Evolutionary conservation across 2,888 invertebrate species (phyloP), one percentile per base, ranked within the genome.

Genomic region (Fabriciana adippe): DNA sequence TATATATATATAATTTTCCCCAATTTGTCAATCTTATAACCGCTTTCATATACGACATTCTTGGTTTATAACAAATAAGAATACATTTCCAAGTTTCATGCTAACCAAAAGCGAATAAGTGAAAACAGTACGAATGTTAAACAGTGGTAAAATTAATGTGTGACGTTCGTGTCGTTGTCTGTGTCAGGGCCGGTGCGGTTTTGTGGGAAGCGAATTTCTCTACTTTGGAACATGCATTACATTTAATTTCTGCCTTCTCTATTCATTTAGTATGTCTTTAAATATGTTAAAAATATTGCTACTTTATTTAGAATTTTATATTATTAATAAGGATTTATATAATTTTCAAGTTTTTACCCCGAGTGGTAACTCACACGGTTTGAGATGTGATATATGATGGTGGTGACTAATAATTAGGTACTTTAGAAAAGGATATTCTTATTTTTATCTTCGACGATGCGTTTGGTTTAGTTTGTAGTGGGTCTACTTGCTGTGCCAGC

Each of bases 131-230:
- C 51, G 51, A 51, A 61, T 61, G 51, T 41, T 60, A 45, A 66
- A 55, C 60, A 50, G 66, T 35, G 41, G 16, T 53, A 48, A 66
- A 66, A 59, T 65, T 59, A 65, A 66, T 61, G 66, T 66, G 48
- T 54, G 66, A 61, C 66, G 50, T 66, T 55, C 55, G 48, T 50
- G 35, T 48, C 41, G 41, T 60, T 66, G 66, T 61, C 55, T 48
- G n/a, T 61, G 60, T 66, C 60, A 66, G 66, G 55, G 59, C 18
- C 45, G 26, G 35, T 61, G 66, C 60, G 66, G 66, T 66, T 55
- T 26, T 65, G 65, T 15, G 57, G 65, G 51, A 13, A 54, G 48
- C 45, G 65, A 21, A 21, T 8, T 53, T 61, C 59, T 59, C 47
- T 31, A 59, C 14, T 59, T 48, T 48, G 48, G 48, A 59, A 48